A percentile compares a stretch with the other conserved stretches of the same genome.
Conservation (phyloP, 2,797 vertebrate genomes). For the Cyclura pinguis region DNA sequence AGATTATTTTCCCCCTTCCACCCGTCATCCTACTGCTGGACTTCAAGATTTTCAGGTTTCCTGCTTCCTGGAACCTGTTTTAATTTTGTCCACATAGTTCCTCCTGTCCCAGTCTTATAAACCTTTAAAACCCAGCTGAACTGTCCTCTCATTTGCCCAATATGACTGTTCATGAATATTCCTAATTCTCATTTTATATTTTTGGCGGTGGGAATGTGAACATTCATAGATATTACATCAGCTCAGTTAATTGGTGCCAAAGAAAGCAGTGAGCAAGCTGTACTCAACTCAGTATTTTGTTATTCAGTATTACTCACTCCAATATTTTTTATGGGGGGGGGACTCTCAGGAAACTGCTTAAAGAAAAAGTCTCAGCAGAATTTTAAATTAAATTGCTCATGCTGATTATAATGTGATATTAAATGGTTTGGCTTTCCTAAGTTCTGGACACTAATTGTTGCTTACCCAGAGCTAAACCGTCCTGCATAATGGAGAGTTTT, state of each 20-base stretch:
- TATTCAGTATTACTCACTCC: background rate
- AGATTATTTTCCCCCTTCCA: background rate
- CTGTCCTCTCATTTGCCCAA: background rate
- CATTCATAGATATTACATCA: background rate
- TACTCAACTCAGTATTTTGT: background rate
- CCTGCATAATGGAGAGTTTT: background rate
- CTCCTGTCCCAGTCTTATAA: background rate
- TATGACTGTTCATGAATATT: background rate
- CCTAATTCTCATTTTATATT: background rate
- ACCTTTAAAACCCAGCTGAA: background rate
- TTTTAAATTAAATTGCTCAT: background rate
- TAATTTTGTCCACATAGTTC: background rate
- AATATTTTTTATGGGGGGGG: background rate
- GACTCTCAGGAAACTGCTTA: background rate
- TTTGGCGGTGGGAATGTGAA: background rate
- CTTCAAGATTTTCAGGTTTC: background rate
- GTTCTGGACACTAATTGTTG: too few species aligned
- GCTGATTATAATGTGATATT: background rate
- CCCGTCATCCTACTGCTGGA: background rate
- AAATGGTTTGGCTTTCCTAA: background rate
- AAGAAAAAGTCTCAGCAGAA: background rate
- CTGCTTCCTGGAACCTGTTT: background rate
- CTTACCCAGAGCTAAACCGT: background rate
- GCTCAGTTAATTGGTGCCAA: background rate
- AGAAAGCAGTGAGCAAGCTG: background rate